These are phyloP conservation scores for Echinarachnius parma DNA, from an alignment of 53 echinoderm and acorn worm genomes.

Conservation along the genomic window DNA sequence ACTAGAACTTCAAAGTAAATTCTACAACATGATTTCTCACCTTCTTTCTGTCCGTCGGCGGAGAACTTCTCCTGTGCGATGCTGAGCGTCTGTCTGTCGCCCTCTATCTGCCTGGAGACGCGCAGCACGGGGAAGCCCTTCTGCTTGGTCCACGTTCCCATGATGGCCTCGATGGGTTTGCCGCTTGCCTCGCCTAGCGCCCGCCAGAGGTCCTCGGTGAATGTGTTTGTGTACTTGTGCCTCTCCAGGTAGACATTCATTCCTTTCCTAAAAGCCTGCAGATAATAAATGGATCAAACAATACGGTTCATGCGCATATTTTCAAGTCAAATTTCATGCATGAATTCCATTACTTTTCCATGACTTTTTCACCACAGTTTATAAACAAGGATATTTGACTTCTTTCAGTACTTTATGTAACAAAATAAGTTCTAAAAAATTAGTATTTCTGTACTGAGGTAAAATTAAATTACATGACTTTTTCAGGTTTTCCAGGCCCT, in stretches of 20 bases:
- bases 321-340: too few relatives aligned
- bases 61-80: slow-evolving; percentile 86
- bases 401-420: too few relatives aligned
- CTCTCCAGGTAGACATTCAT: slow-evolving; percentile 88
- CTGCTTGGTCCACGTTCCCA: slow-evolving; percentile 98
- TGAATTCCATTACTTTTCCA: too few relatives aligned
- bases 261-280: slow-evolving; percentile 84
- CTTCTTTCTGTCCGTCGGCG: slow-evolving; percentile 80
- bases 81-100: slow-evolving; percentile 67
- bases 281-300: too few relatives aligned
- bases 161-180: slow-evolving; percentile 77
- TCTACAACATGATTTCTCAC: slow-evolving; percentile 46
- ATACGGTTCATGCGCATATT: too few relatives aligned
- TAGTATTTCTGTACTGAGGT: too few relatives aligned
- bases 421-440: too few relatives aligned
- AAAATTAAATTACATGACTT: too few relatives aligned
- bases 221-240: slow-evolving; percentile 83
- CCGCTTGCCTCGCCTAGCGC: slow-evolving; percentile 82
- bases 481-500: too few relatives aligned
- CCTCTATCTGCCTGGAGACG: slow-evolving; percentile 77
- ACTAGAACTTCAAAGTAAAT: too few relatives aligned
- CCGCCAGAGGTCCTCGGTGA: slow-evolving; percentile 93
- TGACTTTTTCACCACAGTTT: too few relatives aligned
- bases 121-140: slow-evolving; percentile 96
- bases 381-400: too few relatives aligned